phyloP scores from a whole-genome alignment of 2,113 vertebrate species.

The Pluvianellus socialis region DNA sequence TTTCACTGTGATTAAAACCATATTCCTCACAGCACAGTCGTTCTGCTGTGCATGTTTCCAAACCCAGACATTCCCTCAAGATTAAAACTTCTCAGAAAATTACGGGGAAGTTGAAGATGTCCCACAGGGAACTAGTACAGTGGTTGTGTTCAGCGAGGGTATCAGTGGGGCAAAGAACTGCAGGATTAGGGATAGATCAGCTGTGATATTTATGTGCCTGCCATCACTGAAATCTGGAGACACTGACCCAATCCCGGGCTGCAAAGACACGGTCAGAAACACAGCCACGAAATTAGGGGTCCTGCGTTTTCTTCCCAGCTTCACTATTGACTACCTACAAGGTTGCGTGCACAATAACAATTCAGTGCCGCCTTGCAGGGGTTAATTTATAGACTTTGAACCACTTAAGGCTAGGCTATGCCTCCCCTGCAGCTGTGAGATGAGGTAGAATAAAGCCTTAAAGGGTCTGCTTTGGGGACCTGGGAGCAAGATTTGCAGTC shows the following conservation, averaged over 20 bases:
- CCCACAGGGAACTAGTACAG: background rate
- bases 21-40: background rate
- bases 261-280: background rate
- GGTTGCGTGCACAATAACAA: background rate
- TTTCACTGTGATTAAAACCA: constrained; percentile 45
- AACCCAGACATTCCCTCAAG: constrained; percentile 1
- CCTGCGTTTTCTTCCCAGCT: background rate
- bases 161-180: background rate
- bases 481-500: background rate
- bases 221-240: background rate
- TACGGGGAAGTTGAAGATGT: background rate
- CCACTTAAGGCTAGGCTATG: background rate
- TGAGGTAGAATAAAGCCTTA: background rate
- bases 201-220: background rate
- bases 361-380: background rate
- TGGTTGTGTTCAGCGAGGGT: background rate
- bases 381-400: background rate
- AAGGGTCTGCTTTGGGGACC: background rate
- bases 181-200: background rate
- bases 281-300: background rate
- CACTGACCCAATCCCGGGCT: background rate
- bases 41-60: background rate
- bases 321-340: background rate
- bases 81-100: constrained; percentile 30
- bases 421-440: background rate